Conservation (phyloP, 2,113 vertebrate species). For the Etheostoma cragini region DNA sequence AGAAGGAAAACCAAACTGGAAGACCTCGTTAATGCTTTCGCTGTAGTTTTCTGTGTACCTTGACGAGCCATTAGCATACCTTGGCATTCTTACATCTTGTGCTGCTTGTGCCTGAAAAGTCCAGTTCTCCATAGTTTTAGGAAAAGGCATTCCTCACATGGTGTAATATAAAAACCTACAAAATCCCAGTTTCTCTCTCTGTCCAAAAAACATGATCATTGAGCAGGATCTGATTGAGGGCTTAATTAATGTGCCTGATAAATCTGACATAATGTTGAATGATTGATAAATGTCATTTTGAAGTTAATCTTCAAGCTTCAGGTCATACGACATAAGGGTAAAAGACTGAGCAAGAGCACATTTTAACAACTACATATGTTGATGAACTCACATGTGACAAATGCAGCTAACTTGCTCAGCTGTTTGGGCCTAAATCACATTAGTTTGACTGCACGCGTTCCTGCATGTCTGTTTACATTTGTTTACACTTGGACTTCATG, state of each 20-base stretch:
- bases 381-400: slow-evolving; percentile 2
- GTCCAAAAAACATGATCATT: not conserved
- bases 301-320: not conserved
- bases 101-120: slow-evolving; percentile 31
- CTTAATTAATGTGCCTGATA: not conserved
- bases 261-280: not conserved
- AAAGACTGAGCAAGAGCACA: not conserved
- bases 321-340: not conserved
- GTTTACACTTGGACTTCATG: too few species aligned
- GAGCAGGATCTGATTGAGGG: not conserved
- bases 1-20: slow-evolving; percentile 23
- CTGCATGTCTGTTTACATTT: slow-evolving; percentile 12
- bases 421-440: slow-evolving; percentile 25
- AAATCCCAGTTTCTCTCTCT: not conserved
- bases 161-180: not conserved
- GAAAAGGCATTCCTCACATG: slow-evolving; percentile 14
- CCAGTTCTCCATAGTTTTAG: slow-evolving; percentile 23
- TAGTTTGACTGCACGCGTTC: slow-evolving; percentile 11
- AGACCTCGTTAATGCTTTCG: slow-evolving; percentile 30
- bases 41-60: slow-evolving; percentile 49
- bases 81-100: slow-evolving; percentile 51
- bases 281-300: not conserved
- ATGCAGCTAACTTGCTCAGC: slow-evolving; percentile 17
- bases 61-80: slow-evolving; percentile 59
- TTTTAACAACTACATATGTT: not conserved